phyloP scores from a whole-genome alignment of 2,113 vertebrate genomes.

The Channa argus region DNA sequence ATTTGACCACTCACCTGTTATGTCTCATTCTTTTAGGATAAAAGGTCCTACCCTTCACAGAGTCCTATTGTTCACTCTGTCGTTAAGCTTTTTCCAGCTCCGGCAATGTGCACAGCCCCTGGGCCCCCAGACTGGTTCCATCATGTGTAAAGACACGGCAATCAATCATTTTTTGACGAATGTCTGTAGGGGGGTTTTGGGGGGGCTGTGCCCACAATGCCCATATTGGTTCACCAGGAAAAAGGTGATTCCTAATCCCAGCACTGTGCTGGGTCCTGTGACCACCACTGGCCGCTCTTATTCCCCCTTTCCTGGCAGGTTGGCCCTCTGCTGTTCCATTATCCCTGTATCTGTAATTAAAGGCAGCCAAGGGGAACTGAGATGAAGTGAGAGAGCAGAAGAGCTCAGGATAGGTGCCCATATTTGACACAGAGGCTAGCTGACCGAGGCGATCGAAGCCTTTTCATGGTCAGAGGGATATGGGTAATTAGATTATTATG shows the following conservation, averaged over 20 bases:
- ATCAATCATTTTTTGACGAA: slow-evolving; percentile 72
- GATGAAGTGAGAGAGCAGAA: slow-evolving; percentile 48
- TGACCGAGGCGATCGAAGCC: slow-evolving; percentile 41
- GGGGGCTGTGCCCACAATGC: slow-evolving; percentile 18
- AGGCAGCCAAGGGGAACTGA: slow-evolving; percentile 77
- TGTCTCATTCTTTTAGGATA: slow-evolving; percentile 50
- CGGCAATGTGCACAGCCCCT: slow-evolving; percentile 2
- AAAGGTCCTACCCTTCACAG: slow-evolving; percentile 39
- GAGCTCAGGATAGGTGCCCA: slow-evolving; percentile 58
- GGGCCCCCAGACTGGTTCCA: slow-evolving; percentile 39
- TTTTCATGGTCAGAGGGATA: slow-evolving; percentile 5
- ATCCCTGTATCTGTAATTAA: slow-evolving; percentile 81
- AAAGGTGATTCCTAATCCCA: slow-evolving; percentile 47
- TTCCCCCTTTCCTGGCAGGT: slow-evolving; percentile 44
- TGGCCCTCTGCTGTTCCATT: slow-evolving; percentile 61
- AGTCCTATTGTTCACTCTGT: slow-evolving; percentile 52
- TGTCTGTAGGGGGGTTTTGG: slow-evolving; percentile 8
- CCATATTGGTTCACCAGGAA: slow-evolving; percentile 16
- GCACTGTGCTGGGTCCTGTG: slow-evolving; percentile 27
- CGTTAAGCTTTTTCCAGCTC: slow-evolving; percentile 29
- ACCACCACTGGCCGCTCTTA: slow-evolving; percentile 34
- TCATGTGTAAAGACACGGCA: slow-evolving; percentile 43
- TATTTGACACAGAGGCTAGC: slow-evolving; percentile 57
- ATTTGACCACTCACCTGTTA: slow-evolving; percentile 58
- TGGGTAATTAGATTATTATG: slow-evolving; percentile 48